A percentile compares a stretch with the other conserved stretches of the same genome.
phyloP scores from a whole-genome alignment of 2,797 vertebrate genomes.

The Enteromius thamalakanensis region DNA sequence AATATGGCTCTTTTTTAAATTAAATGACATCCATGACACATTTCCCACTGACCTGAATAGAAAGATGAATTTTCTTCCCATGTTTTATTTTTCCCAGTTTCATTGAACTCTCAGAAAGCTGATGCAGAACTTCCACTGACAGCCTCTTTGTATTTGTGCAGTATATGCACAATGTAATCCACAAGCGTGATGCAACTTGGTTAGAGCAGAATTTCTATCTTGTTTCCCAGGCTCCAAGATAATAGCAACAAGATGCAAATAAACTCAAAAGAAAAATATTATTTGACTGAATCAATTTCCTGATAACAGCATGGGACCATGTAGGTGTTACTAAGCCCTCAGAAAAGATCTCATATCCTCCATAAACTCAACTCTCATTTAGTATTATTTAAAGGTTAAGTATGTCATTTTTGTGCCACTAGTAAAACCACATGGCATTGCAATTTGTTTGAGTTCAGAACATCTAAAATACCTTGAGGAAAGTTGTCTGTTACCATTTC shows the following conservation, averaged over 20 bases:
- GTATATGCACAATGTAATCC: slow-evolving; percentile 39
- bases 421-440: not conserved
- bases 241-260: slow-evolving; percentile 40
- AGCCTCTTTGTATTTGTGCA: slow-evolving; percentile 45
- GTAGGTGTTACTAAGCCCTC: not conserved
- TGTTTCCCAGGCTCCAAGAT: slow-evolving; percentile 24
- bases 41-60: slow-evolving; percentile 32
- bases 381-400: slow-evolving; percentile 11
- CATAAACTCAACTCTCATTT: not conserved
- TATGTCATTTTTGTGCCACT: not conserved
- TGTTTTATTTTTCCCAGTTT: slow-evolving; percentile 43
- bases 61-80: slow-evolving; percentile 39
- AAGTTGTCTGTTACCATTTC: not conserved
- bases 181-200: slow-evolving; percentile 20
- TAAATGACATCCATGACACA: slow-evolving; percentile 14
- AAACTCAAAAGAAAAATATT: slow-evolving; percentile 30
- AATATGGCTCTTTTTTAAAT: not conserved
- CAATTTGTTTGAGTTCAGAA: not conserved
- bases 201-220: slow-evolving; percentile 34
- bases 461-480: not conserved
- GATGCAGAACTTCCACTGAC: slow-evolving; percentile 50
- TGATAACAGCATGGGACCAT: slow-evolving; percentile 15
- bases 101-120: slow-evolving; percentile 40
- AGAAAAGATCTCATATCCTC: slow-evolving; percentile 11
- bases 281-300: slow-evolving; percentile 29